Conservation (phyloP, 2,113 vertebrate genomes). For the Strigops habroptila region DNA sequence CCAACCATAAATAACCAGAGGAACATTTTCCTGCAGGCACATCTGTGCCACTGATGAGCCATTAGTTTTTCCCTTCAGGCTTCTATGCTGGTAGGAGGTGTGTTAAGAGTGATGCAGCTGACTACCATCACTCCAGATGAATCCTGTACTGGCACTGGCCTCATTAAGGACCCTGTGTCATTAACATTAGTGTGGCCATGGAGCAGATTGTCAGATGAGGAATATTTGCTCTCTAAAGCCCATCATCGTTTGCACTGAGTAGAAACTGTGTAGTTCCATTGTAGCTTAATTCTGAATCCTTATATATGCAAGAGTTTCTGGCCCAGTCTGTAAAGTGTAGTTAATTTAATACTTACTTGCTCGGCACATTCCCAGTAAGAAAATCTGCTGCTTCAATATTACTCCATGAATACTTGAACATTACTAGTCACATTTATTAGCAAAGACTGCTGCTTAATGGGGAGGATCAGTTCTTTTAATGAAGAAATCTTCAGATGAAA, state of each 20-base stretch:
- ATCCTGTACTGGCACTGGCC: neutral
- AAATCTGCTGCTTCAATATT: neutral
- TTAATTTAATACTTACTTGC: neutral
- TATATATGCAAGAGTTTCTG: neutral
- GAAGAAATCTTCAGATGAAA: neutral
- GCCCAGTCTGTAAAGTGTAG: neutral
- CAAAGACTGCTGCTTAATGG: neutral
- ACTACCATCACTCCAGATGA: slow-evolving; percentile 10
- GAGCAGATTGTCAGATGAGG: neutral
- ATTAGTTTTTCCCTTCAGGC: neutral
- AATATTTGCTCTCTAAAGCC: neutral
- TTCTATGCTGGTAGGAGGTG: neutral
- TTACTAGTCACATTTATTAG: neutral
- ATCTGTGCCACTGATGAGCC: slow-evolving; percentile 12
- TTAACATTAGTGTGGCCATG: neutral
- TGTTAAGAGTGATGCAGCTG: slow-evolving; percentile 8
- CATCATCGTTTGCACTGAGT: neutral
- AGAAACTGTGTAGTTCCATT: neutral
- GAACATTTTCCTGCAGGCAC: slow-evolving; percentile 7
- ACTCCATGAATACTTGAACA: neutral
- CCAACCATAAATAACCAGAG: slow-evolving; percentile 36
- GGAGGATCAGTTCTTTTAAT: neutral
- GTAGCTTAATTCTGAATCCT: neutral
- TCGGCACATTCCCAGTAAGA: neutral
- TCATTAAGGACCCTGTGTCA: neutral